Conservation (phyloP, 2,888 invertebrate genomes). For the Lomographa bimaculata region DNA sequence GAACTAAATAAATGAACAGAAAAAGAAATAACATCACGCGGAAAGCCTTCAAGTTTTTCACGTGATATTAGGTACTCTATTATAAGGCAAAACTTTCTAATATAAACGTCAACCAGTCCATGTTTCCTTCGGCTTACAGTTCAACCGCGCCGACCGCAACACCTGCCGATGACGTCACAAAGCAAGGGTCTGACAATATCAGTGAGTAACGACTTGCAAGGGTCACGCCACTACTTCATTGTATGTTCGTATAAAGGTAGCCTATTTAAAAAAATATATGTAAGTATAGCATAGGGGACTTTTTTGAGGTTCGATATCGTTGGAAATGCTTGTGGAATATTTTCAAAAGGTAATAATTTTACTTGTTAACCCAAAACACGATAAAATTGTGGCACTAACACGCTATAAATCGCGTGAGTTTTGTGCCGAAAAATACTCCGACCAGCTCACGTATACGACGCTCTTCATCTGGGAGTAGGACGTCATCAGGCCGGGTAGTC, state of each 20-base stretch:
- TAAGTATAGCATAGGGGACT: too few relatives aligned
- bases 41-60: not conserved
- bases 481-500: too few relatives aligned
- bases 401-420: too few relatives aligned
- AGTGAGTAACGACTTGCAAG: conserved; percentile 31
- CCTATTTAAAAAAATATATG: too few relatives aligned
- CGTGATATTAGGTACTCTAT: too few relatives aligned
- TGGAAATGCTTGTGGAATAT: not conserved
- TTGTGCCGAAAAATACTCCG: too few relatives aligned
- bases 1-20: too few relatives aligned
- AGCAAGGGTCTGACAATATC: conserved; percentile 33
- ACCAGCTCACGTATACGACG: too few relatives aligned
- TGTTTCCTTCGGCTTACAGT: conserved; percentile 30
- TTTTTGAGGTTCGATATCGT: too few relatives aligned
- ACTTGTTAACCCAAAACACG: not conserved
- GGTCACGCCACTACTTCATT: conserved; percentile 22
- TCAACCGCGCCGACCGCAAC: conserved; percentile 50
- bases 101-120: conserved; percentile 11
- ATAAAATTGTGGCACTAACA: too few relatives aligned
- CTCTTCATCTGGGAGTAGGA: too few relatives aligned
- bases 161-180: conserved; percentile 57
- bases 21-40: not conserved
- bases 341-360: not conserved
- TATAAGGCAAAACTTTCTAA: not conserved
- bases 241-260: conserved; percentile 20